phyloP scores from a whole-genome alignment of 2,797 vertebrate species.

The Philypnodon macrostomus region DNA sequence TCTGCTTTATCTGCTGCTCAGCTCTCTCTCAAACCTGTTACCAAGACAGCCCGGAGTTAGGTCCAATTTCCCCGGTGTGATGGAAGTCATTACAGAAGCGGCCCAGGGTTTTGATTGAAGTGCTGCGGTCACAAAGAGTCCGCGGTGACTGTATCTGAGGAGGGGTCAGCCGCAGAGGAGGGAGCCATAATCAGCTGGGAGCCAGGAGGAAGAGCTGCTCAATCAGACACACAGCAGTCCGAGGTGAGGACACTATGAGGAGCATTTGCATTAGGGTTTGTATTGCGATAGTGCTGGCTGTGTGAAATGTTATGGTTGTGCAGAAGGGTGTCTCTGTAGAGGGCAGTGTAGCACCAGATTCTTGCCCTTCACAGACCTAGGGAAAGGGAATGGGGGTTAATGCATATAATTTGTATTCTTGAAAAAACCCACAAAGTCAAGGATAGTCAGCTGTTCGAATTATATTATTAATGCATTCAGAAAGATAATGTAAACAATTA shows the following conservation, averaged over 20 bases:
- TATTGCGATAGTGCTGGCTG: background rate
- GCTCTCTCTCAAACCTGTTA: slow-evolving; percentile 25
- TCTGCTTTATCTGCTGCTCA: slow-evolving; percentile 4
- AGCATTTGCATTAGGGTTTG: background rate
- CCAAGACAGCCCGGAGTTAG: slow-evolving; percentile 31
- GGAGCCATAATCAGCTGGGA: slow-evolving; percentile 59
- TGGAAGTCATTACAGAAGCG: slow-evolving; percentile 60
- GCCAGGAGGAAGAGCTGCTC: slow-evolving; percentile 49
- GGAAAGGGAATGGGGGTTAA: too few species aligned
- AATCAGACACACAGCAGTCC: slow-evolving; percentile 47
- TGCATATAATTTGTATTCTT: too few species aligned
- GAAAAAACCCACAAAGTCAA: too few species aligned
- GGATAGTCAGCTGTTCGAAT: too few species aligned
- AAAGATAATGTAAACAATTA: too few species aligned
- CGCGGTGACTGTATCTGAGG: slow-evolving; percentile 25
- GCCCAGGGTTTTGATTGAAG: slow-evolving; percentile 65
- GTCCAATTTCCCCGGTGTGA: slow-evolving; percentile 56
- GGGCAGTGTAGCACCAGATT: slow-evolving; percentile 67
- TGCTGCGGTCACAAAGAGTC: slow-evolving; percentile 57
- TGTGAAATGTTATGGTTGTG: background rate
- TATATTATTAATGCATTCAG: too few species aligned
- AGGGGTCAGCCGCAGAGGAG: slow-evolving; percentile 35
- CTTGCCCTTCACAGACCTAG: background rate
- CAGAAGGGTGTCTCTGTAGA: slow-evolving; percentile 59
- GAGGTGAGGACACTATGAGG: slow-evolving; percentile 33